Base-by-base conservation (phyloP, 2,797 vertebrate genomes). In the Ptychadena robeensis region DNA sequence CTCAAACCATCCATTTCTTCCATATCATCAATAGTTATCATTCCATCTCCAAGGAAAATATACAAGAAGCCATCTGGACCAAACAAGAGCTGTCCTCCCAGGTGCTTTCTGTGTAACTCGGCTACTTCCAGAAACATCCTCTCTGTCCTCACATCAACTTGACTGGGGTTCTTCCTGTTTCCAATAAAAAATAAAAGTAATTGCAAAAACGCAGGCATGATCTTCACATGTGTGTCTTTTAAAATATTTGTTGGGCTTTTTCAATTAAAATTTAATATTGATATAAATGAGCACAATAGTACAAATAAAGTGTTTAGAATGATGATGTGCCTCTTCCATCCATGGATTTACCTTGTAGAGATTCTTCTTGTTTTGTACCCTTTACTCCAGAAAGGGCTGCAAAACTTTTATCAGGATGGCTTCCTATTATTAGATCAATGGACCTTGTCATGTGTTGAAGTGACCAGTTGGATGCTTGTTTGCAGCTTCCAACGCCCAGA, bases 1-100 rank as follows among this genome's bases (percentile, higher is more conserved):
- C 98, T 99, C 87, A 99, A 93, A 65, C 98, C 98, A 30, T 99
- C 98, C 98, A 99, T 99, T 88, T 99, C 98, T 86, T 99, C 98
- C 98, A 99, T 99, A 87, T 99, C 96, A 40, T 99, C 98, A 86
- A 99, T 89, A 0, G 98, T 99, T 92, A 99, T 99, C 98, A 99
- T 98, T 79, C 98, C 98, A 73, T 99, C 98, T 63, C 98, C 98
- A 25, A 99, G 94, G 77, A 99, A 93, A 88, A 99, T 94, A 90
- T 99, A 97, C 73, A 99, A 89, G 87, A 98, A 95, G 53, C 97
- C 95, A 65, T 99, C 95, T 0, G 96, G 96, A 25, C 95, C 95
- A 70, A 99, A 99, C 1, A 98, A 92, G 77, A 99, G 93, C 59
- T 99, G 98, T 70, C 98, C 98, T 15, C 98, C 98, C 3, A 99